Evolutionary conservation across 2,113 vertebrate species (phyloP).

Genomic region (Sander vitreus): DNA sequence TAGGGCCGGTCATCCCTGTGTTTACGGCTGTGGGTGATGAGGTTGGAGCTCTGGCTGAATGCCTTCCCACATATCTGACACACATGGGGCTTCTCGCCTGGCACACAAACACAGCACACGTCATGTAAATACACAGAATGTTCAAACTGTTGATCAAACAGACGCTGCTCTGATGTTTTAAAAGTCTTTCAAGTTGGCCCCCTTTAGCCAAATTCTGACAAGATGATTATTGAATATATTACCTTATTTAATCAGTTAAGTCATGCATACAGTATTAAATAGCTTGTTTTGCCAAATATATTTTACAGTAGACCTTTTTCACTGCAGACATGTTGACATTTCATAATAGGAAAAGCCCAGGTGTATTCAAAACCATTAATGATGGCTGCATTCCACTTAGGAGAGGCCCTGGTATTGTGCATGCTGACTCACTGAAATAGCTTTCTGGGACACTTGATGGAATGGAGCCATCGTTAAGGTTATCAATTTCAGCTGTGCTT

Average conservation of each 20-base stretch:
- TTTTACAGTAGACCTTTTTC: neutral
- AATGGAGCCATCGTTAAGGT: too few relatives aligned
- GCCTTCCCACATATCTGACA: slow-evolving; percentile 84
- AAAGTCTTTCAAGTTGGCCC: neutral
- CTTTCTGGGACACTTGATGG: too few relatives aligned
- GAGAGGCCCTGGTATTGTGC: too few relatives aligned
- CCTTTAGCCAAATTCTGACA: neutral
- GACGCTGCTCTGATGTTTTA: neutral
- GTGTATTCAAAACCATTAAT: too few relatives aligned
- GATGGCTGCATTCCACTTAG: too few relatives aligned
- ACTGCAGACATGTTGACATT: too few relatives aligned
- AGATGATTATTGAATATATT: too few relatives aligned
- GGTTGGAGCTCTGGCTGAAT: slow-evolving; percentile 87
- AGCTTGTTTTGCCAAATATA: too few relatives aligned
- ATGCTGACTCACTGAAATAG: too few relatives aligned
- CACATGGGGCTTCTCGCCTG: slow-evolving; percentile 85
- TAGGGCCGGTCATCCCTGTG: slow-evolving; percentile 72
- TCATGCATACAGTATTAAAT: too few relatives aligned
- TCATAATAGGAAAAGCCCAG: too few relatives aligned
- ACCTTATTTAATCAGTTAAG: neutral
- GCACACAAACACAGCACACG: slow-evolving; percentile 30
- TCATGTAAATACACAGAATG: neutral
- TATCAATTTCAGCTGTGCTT: too few relatives aligned
- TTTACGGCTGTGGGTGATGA: slow-evolving; percentile 85
- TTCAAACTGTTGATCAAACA: neutral